A percentile compares a stretch with the other conserved stretches of the same genome.
Conservation (phyloP, 2,113 vertebrate species). For the Corythaeola cristata region DNA sequence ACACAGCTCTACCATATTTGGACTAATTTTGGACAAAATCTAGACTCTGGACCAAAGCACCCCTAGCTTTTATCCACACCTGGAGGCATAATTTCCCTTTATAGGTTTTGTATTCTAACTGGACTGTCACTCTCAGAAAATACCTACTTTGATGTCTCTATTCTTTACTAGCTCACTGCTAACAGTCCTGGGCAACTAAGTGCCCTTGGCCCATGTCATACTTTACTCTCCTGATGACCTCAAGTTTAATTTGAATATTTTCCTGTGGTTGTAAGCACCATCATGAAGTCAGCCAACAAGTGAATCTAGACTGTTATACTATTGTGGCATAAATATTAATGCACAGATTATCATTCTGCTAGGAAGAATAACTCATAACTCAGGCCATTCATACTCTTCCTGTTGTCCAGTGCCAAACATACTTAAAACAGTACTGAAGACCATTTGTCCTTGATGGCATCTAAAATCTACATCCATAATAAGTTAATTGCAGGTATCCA, state of each 20-base stretch:
- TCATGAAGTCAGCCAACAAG: not conserved
- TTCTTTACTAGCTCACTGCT: not conserved
- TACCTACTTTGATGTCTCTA: rapidly evolving
- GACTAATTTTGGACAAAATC: not conserved
- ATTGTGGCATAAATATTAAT: not conserved
- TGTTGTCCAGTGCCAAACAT: not conserved
- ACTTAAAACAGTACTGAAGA: not conserved
- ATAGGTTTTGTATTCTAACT: not conserved
- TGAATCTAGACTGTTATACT: not conserved
- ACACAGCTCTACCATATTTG: not conserved
- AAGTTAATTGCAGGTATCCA: not conserved
- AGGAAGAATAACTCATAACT: not conserved
- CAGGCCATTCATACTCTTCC: not conserved
- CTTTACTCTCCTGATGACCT: not conserved
- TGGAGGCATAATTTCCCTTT: not conserved
- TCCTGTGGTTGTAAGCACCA: not conserved
- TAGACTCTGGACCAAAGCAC: not conserved
- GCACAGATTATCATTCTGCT: not conserved
- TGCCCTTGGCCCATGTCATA: not conserved
- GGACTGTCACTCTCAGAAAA: not conserved
- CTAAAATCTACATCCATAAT: not conserved
- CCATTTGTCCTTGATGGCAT: not conserved
- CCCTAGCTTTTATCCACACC: not conserved
- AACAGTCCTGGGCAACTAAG: not conserved
- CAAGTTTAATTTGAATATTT: not conserved